Conservation (phyloP, 1,140 invertebrate genomes). For the Druon quercuslanigerum region DNA sequence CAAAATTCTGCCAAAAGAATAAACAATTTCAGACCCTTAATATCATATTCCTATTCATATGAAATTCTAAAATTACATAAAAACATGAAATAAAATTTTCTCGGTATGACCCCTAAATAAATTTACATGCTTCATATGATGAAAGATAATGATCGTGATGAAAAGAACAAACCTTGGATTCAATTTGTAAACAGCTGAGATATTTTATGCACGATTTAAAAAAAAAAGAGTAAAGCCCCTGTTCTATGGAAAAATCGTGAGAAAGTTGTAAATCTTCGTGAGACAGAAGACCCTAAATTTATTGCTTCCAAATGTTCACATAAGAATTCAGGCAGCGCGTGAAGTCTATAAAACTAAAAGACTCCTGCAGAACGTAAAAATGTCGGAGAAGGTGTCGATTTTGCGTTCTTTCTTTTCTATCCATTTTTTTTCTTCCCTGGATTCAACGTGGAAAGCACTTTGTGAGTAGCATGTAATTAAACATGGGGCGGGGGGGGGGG, state of each 20-base stretch:
- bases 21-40: too few species aligned
- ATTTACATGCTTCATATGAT: too few species aligned
- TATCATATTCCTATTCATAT: too few species aligned
- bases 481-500: conserved; percentile 35
- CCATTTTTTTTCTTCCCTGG: conserved; percentile 37
- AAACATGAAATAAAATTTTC: too few species aligned
- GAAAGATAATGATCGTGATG: too few species aligned
- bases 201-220: background rate
- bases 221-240: background rate
- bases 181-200: too few species aligned
- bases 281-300: conserved; percentile 1
- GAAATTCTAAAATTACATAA: too few species aligned
- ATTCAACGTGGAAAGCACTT: conserved; percentile 41
- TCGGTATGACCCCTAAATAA: too few species aligned
- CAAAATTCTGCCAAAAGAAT: too few species aligned
- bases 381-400: conserved; percentile 40
- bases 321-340: conserved; percentile 25
- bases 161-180: too few species aligned
- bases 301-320: conserved; percentile 27
- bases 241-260: background rate
- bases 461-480: conserved; percentile 54
- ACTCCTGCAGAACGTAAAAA: background rate
- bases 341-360: conserved; percentile 29
- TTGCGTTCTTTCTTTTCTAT: conserved; percentile 32
- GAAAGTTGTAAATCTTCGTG: conserved; percentile 5